A percentile compares a stretch with the other conserved stretches of the same genome.
phyloP scores from a whole-genome alignment of 2,113 vertebrate genomes.

The Chloropsis hardwickii region DNA sequence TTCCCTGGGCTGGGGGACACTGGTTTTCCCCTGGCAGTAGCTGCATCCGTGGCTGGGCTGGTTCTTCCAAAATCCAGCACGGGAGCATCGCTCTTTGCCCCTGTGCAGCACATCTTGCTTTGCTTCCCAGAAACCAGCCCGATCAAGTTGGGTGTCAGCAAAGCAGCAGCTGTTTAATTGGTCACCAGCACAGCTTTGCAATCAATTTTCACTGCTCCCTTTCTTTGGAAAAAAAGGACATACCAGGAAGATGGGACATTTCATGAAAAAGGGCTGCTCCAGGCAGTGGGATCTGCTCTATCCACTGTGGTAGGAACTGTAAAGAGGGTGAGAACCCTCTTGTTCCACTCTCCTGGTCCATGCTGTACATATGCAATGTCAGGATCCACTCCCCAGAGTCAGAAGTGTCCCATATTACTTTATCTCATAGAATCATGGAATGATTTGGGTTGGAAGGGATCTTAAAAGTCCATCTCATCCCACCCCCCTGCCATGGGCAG shows the following conservation, averaged over 20 bases:
- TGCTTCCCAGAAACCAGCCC: neutral
- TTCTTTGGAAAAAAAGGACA: neutral
- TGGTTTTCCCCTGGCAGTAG: neutral
- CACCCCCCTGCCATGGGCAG: neutral
- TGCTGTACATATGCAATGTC: accelerated
- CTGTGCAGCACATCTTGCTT: neutral
- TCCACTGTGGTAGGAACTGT: neutral
- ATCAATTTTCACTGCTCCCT: neutral
- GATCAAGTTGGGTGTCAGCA: neutral
- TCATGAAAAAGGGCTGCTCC: neutral
- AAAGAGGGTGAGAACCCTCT: neutral
- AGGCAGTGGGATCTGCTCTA: neutral
- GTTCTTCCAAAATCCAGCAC: neutral
- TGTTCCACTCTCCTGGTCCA: neutral
- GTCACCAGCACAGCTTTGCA: neutral
- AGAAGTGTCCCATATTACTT: neutral
- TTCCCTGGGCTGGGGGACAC: neutral
- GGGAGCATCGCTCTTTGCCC: accelerated
- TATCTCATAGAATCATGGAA: neutral
- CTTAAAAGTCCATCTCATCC: accelerated
- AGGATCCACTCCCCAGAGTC: no score
- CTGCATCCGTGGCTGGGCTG: neutral
- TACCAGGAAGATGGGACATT: neutral
- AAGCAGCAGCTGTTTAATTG: neutral
- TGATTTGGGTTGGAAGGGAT: neutral